Conservation (phyloP, 2,113 vertebrate genomes). For the Sminthopsis crassicaudata region DNA sequence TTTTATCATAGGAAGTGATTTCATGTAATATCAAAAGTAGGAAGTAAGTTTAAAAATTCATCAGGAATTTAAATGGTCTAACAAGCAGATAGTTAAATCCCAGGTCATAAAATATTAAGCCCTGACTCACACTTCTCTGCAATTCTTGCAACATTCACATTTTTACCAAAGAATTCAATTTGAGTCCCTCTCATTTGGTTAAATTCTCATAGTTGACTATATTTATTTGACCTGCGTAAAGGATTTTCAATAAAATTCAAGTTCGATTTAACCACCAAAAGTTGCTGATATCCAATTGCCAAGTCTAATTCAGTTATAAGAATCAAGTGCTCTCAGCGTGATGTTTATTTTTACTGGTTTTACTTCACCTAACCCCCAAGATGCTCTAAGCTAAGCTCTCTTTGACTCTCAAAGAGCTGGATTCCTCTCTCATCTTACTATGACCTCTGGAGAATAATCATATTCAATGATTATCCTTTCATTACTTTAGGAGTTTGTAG, state of each 20-base stretch:
- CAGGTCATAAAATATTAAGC: background rate
- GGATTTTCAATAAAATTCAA: background rate
- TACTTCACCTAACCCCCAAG: background rate
- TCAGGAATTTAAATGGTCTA: background rate
- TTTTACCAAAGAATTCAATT: conserved; percentile 20
- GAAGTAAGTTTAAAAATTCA: background rate
- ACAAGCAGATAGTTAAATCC: background rate
- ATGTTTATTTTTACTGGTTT: background rate
- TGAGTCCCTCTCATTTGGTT: conserved; percentile 43
- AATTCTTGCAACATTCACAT: background rate
- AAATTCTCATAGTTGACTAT: conserved; percentile 41
- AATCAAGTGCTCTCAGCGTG: background rate
- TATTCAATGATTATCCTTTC: no score
- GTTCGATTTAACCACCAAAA: background rate
- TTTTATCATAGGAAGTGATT: background rate
- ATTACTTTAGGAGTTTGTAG: background rate
- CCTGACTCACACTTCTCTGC: background rate
- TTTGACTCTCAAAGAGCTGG: background rate
- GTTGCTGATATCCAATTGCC: background rate
- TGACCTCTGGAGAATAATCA: background rate
- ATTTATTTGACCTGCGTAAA: conserved; percentile 1
- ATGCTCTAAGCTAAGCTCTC: background rate
- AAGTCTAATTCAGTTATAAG: background rate
- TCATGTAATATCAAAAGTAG: background rate
- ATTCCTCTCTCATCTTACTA: background rate